A percentile compares a stretch with the other conserved stretches of the same genome.
These are phyloP conservation scores for Napeogenes sylphis DNA, from an alignment of 2,888 invertebrate genomes.

Conservation along the genomic window DNA sequence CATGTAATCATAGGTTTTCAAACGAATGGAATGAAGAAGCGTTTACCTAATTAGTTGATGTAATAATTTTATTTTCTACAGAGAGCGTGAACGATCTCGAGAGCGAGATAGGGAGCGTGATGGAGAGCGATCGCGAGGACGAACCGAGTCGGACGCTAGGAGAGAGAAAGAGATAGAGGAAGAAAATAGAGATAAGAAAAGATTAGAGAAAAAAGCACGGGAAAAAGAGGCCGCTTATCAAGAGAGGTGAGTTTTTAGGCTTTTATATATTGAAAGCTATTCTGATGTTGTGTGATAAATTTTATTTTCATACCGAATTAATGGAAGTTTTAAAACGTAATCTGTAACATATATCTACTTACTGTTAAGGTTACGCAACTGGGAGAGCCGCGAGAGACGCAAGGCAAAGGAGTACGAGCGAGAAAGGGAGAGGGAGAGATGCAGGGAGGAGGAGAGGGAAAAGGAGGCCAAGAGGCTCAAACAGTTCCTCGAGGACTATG, in stretches of 20 bases:
- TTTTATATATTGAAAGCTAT: neutral
- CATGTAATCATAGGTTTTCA: too few relatives aligned
- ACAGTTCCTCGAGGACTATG: slow-evolving; percentile 99
- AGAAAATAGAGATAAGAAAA: slow-evolving; percentile 92
- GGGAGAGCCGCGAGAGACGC: slow-evolving; percentile 94
- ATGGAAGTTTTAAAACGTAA: neutral
- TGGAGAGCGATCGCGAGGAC: slow-evolving; percentile 68
- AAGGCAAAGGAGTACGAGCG: slow-evolving; percentile 94
- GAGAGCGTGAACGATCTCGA: slow-evolving; percentile 44
- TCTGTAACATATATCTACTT: neutral
- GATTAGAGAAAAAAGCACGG: slow-evolving; percentile 91
- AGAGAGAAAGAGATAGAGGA: slow-evolving; percentile 93
- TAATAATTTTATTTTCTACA: neutral
- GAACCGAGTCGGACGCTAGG: slow-evolving; percentile 80
- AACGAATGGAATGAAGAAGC: too few relatives aligned
- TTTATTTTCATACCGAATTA: too few relatives aligned
- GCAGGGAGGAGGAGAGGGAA: slow-evolving; percentile 90
- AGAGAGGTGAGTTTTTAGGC: slow-evolving; percentile 77
- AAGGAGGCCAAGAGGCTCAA: slow-evolving; percentile 95
- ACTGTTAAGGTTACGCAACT: slow-evolving; percentile 69
- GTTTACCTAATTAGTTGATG: too few relatives aligned
- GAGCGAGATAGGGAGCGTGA: slow-evolving; percentile 56
- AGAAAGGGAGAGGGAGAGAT: slow-evolving; percentile 84
- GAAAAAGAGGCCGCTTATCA: slow-evolving; percentile 99
- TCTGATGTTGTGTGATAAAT: neutral